A percentile compares a stretch with the other conserved stretches of the same genome.
Evolutionary conservation across 2,113 vertebrate species (phyloP).

Genomic region (Corythornis vintsioides): DNA sequence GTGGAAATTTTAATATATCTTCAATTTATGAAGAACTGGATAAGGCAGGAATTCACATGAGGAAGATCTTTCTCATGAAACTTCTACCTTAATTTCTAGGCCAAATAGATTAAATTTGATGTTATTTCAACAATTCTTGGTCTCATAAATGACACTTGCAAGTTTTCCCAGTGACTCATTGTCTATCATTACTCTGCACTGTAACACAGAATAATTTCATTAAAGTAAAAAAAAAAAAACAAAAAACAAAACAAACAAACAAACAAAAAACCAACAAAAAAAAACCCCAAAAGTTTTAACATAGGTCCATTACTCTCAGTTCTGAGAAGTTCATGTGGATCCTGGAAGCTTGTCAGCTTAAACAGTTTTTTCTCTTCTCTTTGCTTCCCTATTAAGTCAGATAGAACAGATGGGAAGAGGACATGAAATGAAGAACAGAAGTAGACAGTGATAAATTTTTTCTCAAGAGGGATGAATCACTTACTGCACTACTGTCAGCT

Average conservation of each 20-base stretch:
- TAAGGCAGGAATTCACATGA: background rate
- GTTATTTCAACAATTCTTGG: background rate
- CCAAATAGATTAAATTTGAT: background rate
- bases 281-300: background rate
- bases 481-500: constrained; percentile 33
- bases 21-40: background rate
- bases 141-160: background rate
- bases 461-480: constrained; percentile 50
- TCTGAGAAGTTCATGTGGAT: background rate
- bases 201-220: background rate
- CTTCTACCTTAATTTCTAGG: background rate
- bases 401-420: constrained; percentile 50
- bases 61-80: background rate
- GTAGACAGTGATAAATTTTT: constrained; percentile 37
- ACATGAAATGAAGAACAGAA: constrained; percentile 39
- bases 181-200: background rate
- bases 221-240: too few relatives aligned
- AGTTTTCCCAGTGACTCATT: background rate
- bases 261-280: background rate
- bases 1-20: background rate
- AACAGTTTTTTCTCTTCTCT: background rate
- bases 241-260: background rate
- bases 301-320: background rate
- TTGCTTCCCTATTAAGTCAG: constrained; percentile 34
- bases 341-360: background rate